Evolutionary conservation across 2,888 invertebrate species (phyloP).

Genomic region (Aspidiotus destructor): DNA sequence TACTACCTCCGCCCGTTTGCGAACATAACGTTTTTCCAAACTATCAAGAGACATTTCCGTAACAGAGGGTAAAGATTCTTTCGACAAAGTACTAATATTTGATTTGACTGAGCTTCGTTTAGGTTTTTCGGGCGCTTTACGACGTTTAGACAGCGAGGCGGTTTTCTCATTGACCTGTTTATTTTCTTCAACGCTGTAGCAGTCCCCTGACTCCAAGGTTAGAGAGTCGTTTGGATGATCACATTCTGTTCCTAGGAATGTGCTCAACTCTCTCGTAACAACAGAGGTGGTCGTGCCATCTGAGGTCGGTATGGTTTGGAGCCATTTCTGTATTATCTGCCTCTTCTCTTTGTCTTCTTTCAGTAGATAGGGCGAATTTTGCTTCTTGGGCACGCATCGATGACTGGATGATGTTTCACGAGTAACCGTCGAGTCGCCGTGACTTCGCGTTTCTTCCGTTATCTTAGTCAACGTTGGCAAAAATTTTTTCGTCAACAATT

Average conservation of each 20-base stretch:
- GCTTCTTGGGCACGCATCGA: not conserved
- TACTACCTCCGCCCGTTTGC: not conserved
- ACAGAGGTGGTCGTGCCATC: not conserved
- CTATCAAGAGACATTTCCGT: not conserved
- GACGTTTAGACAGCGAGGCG: not conserved
- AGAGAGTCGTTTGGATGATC: not conserved
- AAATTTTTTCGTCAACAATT: conserved; percentile 72
- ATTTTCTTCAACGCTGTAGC: too few species aligned
- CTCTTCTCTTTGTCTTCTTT: conserved; percentile 58
- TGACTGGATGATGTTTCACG: not conserved
- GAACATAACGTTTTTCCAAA: not conserved
- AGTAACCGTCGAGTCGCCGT: conserved; percentile 38
- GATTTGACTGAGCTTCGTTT: not conserved
- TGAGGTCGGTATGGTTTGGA: conserved; percentile 55
- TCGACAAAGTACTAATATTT: not conserved
- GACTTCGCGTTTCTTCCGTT: conserved; percentile 56
- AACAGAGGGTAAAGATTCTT: not conserved
- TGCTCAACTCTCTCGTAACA: not conserved
- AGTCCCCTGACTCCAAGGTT: not conserved
- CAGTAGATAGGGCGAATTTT: not conserved
- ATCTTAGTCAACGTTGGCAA: conserved; percentile 68
- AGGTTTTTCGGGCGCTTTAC: not conserved
- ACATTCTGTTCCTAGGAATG: not conserved
- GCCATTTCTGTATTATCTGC: conserved; percentile 63
- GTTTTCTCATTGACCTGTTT: not conserved